A percentile compares a stretch with the other conserved stretches of the same genome.
These are phyloP conservation scores for Leucozona laternaria DNA, from an alignment of 2,888 invertebrate species.

Conservation along the genomic window DNA sequence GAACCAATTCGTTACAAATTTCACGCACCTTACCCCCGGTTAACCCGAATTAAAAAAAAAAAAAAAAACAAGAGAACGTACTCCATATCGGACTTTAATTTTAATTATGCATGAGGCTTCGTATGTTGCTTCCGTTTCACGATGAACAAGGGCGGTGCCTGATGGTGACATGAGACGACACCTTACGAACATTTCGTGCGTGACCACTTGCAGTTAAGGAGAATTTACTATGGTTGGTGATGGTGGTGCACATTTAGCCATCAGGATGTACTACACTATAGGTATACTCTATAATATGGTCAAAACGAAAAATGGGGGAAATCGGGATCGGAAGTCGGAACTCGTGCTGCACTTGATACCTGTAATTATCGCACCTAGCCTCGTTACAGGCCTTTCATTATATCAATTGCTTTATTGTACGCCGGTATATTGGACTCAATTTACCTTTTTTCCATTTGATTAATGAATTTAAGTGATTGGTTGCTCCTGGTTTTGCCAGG, in stretches of 20 bases:
- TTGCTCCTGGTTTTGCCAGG: background rate
- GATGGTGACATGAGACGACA: constrained; percentile 71
- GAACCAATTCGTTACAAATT: constrained; percentile 48
- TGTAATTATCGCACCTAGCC: constrained; percentile 74
- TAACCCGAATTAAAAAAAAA: constrained; percentile 24
- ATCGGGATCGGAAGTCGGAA: constrained; percentile 69
- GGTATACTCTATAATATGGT: background rate
- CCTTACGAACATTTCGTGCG: constrained; percentile 60
- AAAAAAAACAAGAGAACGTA: constrained; percentile 12
- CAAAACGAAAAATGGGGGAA: constrained; percentile 47
- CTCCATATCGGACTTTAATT: constrained; percentile 46
- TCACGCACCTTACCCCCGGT: constrained; percentile 59
- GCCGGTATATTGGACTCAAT: constrained; percentile 53
- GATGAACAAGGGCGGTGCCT: constrained; percentile 57
- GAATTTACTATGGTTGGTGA: constrained; percentile 35
- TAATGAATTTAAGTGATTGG: constrained; percentile 68
- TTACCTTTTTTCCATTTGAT: constrained; percentile 66
- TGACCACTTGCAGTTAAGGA: constrained; percentile 66
- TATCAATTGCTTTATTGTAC: constrained; percentile 70
- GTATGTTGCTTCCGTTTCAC: constrained; percentile 64
- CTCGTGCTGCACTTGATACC: constrained; percentile 75
- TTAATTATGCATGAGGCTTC: constrained; percentile 71
- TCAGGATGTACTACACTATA: constrained; percentile 1
- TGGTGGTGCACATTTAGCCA: constrained; percentile 44
- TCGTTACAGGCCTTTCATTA: constrained; percentile 68